phyloP scores from a whole-genome alignment of 1,140 invertebrate species.

The Metaphire vulgaris region DNA sequence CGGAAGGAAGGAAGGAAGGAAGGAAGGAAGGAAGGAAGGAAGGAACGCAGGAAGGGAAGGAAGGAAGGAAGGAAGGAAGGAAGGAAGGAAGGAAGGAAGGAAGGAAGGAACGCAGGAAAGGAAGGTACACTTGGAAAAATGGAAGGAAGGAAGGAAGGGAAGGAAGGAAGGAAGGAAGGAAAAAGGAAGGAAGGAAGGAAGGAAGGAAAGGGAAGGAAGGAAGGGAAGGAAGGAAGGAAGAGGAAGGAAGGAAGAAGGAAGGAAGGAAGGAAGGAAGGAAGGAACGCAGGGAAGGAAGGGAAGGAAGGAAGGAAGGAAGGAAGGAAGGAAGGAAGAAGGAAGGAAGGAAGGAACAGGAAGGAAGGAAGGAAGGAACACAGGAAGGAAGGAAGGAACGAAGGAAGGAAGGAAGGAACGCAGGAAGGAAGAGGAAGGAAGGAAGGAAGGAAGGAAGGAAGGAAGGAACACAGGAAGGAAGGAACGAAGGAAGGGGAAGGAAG shows the following conservation, averaged over 20 bases:
- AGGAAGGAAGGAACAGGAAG: background rate
- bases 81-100: background rate
- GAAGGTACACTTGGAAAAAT: background rate
- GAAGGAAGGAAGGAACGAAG: background rate
- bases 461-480: background rate
- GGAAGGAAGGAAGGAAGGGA: background rate
- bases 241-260: background rate
- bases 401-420: background rate
- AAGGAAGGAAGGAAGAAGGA: background rate
- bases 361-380: background rate
- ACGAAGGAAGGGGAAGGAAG: background rate
- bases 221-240: background rate
- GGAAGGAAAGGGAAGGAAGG: background rate
- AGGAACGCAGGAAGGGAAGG: background rate
- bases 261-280: slow-evolving; percentile 1
- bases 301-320: background rate
- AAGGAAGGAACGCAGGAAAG: background rate
- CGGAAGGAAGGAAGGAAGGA: background rate
- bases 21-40: background rate
- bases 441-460: background rate
- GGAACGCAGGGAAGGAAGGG: background rate
- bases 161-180: background rate
- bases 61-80: background rate
- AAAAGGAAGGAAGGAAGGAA: background rate
- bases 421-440: background rate